phyloP scores from a whole-genome alignment of 2,113 vertebrate species.

The Ciconia boyciana region DNA sequence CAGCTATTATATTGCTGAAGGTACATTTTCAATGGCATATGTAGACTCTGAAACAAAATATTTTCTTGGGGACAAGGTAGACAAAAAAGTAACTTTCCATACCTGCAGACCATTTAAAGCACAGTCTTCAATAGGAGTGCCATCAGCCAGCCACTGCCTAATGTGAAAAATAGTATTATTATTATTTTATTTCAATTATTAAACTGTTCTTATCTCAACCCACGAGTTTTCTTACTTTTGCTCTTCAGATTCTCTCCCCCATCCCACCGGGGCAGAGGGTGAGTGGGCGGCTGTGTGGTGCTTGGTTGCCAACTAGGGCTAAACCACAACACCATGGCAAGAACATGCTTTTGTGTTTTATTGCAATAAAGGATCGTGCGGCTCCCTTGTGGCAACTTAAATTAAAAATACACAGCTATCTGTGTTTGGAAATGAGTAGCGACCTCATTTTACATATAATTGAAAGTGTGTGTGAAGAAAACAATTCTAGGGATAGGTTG shows the following conservation, averaged over 20 bases:
- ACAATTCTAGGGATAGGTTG: background rate
- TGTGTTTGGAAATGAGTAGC: background rate
- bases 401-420: background rate
- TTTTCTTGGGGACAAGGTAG: background rate
- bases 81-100: background rate
- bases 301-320: too few species aligned
- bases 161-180: background rate
- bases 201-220: too few species aligned
- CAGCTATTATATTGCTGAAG: background rate
- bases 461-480: background rate
- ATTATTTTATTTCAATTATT: too few species aligned
- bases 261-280: too few species aligned
- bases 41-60: background rate
- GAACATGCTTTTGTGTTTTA: background rate
- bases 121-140: background rate
- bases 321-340: background rate
- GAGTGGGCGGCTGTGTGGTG: too few species aligned
- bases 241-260: too few species aligned
- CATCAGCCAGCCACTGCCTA: background rate
- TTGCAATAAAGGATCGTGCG: background rate
- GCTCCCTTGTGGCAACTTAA: background rate
- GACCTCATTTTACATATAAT: background rate
- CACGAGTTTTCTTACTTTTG: too few species aligned
- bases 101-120: background rate
- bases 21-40: background rate